phyloP scores from a whole-genome alignment of 1,140 invertebrate genomes.

The Neotoxoptera formosana region DNA sequence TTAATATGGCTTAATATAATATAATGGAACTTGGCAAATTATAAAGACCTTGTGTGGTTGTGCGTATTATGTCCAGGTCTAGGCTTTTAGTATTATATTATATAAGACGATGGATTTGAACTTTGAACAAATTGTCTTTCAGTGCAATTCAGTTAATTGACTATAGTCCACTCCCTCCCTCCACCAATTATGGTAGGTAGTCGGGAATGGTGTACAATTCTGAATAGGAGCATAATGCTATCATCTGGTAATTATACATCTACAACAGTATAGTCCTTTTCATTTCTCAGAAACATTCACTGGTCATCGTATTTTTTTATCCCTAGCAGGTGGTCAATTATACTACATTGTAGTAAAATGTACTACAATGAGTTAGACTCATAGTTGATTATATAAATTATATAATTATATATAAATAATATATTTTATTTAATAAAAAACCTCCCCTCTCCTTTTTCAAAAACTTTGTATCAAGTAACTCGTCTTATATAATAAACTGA shows the following conservation, averaged over 20 bases:
- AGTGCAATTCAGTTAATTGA: not conserved
- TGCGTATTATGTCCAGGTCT: not conserved
- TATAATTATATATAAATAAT: no score
- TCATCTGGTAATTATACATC: not conserved
- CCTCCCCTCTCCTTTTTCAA: not conserved
- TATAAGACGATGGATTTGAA: not conserved
- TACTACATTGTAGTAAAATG: not conserved
- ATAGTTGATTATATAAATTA: not conserved
- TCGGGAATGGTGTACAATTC: not conserved
- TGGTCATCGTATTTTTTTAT: not conserved
- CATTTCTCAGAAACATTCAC: not conserved
- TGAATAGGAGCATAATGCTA: not conserved
- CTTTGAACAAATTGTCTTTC: not conserved
- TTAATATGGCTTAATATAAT: not conserved
- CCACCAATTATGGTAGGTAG: not conserved
- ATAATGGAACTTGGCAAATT: not conserved
- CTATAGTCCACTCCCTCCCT: no score
- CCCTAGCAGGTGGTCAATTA: not conserved
- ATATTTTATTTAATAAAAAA: no score
- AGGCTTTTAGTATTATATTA: not conserved
- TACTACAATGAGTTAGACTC: not conserved
- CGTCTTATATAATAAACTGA: not conserved
- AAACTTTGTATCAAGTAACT: not conserved
- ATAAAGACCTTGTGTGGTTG: not conserved
- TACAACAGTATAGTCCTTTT: conserved; percentile 1